Conservation (phyloP, 2,113 vertebrate genomes). For the Catharus fuscescens region DNA sequence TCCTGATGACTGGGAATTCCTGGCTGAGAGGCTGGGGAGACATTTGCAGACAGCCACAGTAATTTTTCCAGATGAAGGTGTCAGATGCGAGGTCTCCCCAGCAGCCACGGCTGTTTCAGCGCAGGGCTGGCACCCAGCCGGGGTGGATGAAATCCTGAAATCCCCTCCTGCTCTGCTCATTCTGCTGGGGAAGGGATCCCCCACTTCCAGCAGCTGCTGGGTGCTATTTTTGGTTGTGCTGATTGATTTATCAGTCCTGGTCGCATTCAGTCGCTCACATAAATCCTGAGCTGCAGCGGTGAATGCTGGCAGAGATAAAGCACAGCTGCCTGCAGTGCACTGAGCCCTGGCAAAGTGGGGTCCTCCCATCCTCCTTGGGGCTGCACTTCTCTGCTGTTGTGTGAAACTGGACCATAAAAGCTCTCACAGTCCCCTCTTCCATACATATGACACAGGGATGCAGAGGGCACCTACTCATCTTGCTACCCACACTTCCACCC, state of each 20-base stretch:
- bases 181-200: constrained; percentile 24
- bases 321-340: not conserved
- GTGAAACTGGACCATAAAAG: not conserved
- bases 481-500: not conserved
- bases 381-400: not conserved
- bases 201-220: not conserved
- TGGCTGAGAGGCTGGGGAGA: not conserved
- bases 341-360: not conserved
- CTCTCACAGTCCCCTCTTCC: not conserved
- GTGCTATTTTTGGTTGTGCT: constrained; percentile 12
- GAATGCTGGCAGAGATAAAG: not conserved
- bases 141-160: not conserved
- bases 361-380: not conserved
- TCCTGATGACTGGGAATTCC: not conserved
- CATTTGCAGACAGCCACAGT: constrained; percentile 3
- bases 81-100: not conserved
- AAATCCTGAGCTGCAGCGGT: not conserved
- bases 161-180: not conserved
- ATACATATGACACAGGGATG: accelerated
- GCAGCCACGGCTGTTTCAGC: not conserved
- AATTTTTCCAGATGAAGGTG: constrained; percentile 46
- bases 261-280: not conserved
- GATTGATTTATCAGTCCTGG: constrained; percentile 49
- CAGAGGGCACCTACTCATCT: not conserved
- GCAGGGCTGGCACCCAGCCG: not conserved